phyloP scores from a whole-genome alignment of 2,797 vertebrate genomes.

The Coluber constrictor region DNA sequence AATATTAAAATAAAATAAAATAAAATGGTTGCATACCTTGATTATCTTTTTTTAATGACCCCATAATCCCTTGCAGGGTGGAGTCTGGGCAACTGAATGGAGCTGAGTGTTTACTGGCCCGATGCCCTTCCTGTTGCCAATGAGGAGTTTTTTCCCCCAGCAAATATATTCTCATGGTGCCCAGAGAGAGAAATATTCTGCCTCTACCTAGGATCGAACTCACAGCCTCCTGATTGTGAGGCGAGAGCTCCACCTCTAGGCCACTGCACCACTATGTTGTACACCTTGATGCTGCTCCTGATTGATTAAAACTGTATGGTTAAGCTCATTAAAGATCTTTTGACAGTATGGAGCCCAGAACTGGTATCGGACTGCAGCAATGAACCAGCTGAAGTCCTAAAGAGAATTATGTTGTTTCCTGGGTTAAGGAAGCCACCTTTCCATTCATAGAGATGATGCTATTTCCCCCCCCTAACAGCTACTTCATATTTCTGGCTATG shows the following conservation, averaged over 20 bases:
- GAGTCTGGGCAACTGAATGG: too few species aligned
- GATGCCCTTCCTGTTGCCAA: too few species aligned
- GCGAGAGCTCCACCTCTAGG: too few species aligned
- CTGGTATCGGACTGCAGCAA: background rate
- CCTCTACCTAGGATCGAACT: too few species aligned
- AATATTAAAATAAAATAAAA: too few species aligned
- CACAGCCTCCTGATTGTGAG: too few species aligned
- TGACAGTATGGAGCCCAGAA: background rate
- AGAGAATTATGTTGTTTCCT: background rate
- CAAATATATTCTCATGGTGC: too few species aligned
- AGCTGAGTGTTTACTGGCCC: too few species aligned
- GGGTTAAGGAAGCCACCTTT: background rate
- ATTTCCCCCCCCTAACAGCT: fast-evolving
- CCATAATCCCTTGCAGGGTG: too few species aligned
- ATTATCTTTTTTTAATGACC: too few species aligned
- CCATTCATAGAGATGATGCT: background rate
- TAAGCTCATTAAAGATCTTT: background rate
- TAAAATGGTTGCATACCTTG: background rate
- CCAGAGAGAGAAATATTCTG: too few species aligned
- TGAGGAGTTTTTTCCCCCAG: too few species aligned
- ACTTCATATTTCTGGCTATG: background rate
- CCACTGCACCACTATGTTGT: background rate
- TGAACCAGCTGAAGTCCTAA: background rate
- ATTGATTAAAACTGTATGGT: background rate
- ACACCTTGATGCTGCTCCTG: background rate